Conservation (phyloP, 2,113 vertebrate species). For the Trichechus manatus region DNA sequence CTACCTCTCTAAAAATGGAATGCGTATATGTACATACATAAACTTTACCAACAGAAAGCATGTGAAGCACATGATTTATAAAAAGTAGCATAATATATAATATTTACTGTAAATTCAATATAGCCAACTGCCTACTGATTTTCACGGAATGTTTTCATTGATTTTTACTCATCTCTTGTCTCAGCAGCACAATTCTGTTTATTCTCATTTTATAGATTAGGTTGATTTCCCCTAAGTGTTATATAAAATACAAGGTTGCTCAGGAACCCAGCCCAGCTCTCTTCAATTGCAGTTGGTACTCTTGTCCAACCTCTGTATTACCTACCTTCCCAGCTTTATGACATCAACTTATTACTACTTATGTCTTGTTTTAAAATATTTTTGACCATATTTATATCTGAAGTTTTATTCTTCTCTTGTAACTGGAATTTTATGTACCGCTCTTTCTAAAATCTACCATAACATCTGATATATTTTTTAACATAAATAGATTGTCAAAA, state of each 20-base stretch:
- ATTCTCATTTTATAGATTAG: background rate
- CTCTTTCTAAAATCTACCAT: background rate
- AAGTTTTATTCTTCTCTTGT: constrained; percentile 14
- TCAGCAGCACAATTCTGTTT: background rate
- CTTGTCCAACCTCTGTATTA: background rate
- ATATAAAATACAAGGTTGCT: background rate
- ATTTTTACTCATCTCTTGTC: background rate
- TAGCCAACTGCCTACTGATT: background rate
- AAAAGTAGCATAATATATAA: background rate
- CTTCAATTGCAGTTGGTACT: background rate
- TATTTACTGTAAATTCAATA: background rate
- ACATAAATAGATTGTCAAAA: background rate
- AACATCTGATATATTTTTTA: background rate
- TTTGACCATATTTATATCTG: background rate
- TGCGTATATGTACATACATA: background rate
- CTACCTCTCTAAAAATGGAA: background rate
- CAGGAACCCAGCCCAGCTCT: background rate
- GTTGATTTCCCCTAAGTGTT: background rate
- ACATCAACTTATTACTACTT: background rate
- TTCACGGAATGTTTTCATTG: background rate
- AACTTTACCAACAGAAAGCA: background rate
- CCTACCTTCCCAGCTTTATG: background rate
- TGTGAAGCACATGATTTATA: background rate
- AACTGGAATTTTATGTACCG: constrained; percentile 15
- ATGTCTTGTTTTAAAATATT: background rate